A percentile compares a stretch with the other conserved stretches of the same genome.
Conservation (phyloP, 2,797 vertebrate genomes). For the Neomorphus geoffroyi region DNA sequence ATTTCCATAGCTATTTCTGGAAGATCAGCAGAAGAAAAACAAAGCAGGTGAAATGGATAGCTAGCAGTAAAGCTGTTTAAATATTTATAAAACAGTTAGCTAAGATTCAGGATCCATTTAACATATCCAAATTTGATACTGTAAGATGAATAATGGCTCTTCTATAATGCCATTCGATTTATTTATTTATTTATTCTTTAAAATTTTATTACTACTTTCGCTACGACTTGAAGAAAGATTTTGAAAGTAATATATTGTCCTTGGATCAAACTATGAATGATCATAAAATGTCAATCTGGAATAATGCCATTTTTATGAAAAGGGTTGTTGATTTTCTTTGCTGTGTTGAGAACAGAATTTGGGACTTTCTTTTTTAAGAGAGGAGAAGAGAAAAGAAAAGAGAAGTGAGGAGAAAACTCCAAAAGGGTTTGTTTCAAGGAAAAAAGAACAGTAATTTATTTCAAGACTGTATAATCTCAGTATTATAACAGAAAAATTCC, state of each 20-base stretch:
- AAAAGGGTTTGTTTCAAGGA: neutral
- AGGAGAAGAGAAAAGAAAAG: too few species aligned
- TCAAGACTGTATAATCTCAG: neutral
- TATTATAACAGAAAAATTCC: neutral
- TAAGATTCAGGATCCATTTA: slow-evolving; percentile 43
- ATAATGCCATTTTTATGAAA: neutral
- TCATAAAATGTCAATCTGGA: neutral
- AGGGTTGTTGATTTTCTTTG: neutral
- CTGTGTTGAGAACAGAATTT: neutral
- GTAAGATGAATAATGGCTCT: slow-evolving; percentile 41
- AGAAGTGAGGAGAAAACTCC: neutral
- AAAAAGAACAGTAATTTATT: neutral
- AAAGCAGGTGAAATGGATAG: slow-evolving; percentile 45
- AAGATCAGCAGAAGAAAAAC: slow-evolving; percentile 32
- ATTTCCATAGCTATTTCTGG: slow-evolving; percentile 14
- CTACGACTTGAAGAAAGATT: neutral
- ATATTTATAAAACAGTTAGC: slow-evolving; percentile 58
- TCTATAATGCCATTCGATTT: neutral
- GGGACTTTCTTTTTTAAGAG: too few species aligned
- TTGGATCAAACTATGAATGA: neutral
- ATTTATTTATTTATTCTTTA: neutral
- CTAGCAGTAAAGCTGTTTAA: slow-evolving; percentile 33
- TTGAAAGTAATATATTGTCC: neutral
- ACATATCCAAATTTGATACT: slow-evolving; percentile 37
- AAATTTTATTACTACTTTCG: neutral